phyloP scores from a whole-genome alignment of 1,140 invertebrate genomes.

The Drosophila tsacasi region DNA sequence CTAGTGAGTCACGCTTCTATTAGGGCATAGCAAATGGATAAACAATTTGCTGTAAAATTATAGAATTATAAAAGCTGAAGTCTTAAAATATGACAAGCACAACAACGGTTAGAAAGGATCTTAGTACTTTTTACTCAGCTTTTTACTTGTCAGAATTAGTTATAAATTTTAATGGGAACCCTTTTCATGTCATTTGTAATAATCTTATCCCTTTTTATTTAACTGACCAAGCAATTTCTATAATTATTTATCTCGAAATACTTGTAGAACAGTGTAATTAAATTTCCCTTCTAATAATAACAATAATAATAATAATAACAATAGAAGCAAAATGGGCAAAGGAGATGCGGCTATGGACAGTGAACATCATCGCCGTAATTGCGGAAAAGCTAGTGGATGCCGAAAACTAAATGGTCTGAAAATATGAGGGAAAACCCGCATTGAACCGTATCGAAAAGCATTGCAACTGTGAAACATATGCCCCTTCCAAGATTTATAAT shows the following conservation, averaged over 20 bases:
- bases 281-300: constrained; percentile 10
- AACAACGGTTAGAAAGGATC: not conserved
- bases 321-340: constrained; percentile 12
- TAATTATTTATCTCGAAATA: not conserved
- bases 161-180: too few relatives aligned
- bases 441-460: constrained; percentile 13
- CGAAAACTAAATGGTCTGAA: constrained; percentile 23
- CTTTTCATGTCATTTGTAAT: too few relatives aligned
- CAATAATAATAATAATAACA: constrained; percentile 34
- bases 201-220: not conserved
- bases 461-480: constrained; percentile 9
- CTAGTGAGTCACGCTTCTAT: constrained; percentile 56
- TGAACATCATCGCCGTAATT: constrained; percentile 39
- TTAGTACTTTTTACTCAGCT: not conserved
- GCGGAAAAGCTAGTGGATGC: constrained; percentile 46
- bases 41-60: not conserved
- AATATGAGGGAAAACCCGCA: constrained; percentile 27
- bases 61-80: too few relatives aligned
- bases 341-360: constrained; percentile 27
- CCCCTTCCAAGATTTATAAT: constrained; percentile 35
- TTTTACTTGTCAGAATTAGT: not conserved
- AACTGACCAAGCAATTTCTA: not conserved
- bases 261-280: not conserved
- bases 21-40: constrained; percentile 28
- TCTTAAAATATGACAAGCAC: too few relatives aligned